Base-by-base conservation (phyloP, 2,113 vertebrate genomes). In the Ellobius talpinus region DNA sequence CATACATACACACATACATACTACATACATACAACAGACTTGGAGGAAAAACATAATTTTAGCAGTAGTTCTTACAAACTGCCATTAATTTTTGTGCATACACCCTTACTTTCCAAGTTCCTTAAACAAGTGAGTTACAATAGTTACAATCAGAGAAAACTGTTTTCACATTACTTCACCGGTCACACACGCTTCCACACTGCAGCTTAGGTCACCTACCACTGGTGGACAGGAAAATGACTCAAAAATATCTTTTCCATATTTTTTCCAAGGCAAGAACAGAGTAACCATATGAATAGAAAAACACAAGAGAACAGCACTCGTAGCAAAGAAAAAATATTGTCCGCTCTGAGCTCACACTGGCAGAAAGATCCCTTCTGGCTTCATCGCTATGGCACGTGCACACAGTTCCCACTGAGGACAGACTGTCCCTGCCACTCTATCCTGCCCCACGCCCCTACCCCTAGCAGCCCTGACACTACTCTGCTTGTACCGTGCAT, bases 101-200 rank as follows among this genome's bases (percentile, higher is more conserved):
- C 68, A 78, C 90, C 17, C 77, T 14, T 87, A 76, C n/a, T 93
- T 92, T 47, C n/a, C 13, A 65, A 58, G 45, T 94, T 93, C 45
- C 6, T 87, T 78, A 63, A 1, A 76, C 47, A 26, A 58, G 58
- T 58, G 63, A 84, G 87, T 58, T 96, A 47, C 31, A 70, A 39
- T 82, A 61, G 10, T 52, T 91, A 47, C 50, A 66, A 79, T n/a
- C 23, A 89, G 10, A 50, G 36, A n/a, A 90, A 81, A 52, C 52
- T 81, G 29, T 36, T 58, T 87, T 78, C 33, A 72, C 39, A 13
- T 42, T 77, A 47, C 33, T 87, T 92, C 14, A 65, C 29, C 12
- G 36, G 7, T 58, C 55, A 91, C 6, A 10, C 12, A 11, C 3
- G 13, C 5, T 70, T 79, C 55, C 31, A 1, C 39, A 17, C 47